A percentile compares a stretch with the other conserved stretches of the same genome.
phyloP scores from a whole-genome alignment of 2,113 vertebrate genomes.

The Dascyllus trimaculatus region DNA sequence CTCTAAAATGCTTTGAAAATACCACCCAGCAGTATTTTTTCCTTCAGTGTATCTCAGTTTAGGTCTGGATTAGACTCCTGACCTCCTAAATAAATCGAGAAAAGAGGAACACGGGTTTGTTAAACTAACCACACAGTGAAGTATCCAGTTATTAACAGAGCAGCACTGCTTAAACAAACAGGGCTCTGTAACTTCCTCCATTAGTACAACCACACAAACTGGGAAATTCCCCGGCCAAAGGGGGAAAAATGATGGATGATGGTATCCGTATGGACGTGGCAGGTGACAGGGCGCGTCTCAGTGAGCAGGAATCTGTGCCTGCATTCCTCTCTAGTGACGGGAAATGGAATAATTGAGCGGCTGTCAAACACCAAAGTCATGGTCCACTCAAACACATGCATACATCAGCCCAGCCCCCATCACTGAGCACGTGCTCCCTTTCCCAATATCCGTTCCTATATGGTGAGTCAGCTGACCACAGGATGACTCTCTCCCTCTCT shows the following conservation, averaged over 20 bases:
- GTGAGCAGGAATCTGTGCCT: slow-evolving; percentile 61
- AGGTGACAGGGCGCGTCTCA: slow-evolving; percentile 76
- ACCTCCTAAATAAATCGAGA: slow-evolving; percentile 2
- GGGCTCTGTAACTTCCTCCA: slow-evolving; percentile 42
- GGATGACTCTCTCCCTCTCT: slow-evolving; percentile 51
- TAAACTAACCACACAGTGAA: slow-evolving; percentile 15
- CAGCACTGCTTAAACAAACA: slow-evolving; percentile 17
- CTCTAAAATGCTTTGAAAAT: neutral
- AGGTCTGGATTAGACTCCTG: neutral
- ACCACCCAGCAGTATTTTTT: neutral
- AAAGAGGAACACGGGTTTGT: slow-evolving; percentile 9
- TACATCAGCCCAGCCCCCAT: neutral
- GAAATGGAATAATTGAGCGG: slow-evolving; percentile 61
- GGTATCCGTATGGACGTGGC: slow-evolving; percentile 64
- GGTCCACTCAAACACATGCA: neutral
- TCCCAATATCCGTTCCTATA: slow-evolving; percentile 54
- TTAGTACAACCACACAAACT: slow-evolving; percentile 37
- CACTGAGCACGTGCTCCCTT: slow-evolving; percentile 40
- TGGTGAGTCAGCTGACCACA: slow-evolving; percentile 74
- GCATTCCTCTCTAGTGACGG: slow-evolving; percentile 69
- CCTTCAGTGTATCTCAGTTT: neutral
- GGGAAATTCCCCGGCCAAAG: slow-evolving; percentile 61
- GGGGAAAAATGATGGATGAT: slow-evolving; percentile 53
- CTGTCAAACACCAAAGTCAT: slow-evolving; percentile 41
- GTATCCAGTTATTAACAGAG: slow-evolving; percentile 36